Base-by-base conservation (phyloP, 2,888 invertebrate genomes). In the Julus scandinavius region DNA sequence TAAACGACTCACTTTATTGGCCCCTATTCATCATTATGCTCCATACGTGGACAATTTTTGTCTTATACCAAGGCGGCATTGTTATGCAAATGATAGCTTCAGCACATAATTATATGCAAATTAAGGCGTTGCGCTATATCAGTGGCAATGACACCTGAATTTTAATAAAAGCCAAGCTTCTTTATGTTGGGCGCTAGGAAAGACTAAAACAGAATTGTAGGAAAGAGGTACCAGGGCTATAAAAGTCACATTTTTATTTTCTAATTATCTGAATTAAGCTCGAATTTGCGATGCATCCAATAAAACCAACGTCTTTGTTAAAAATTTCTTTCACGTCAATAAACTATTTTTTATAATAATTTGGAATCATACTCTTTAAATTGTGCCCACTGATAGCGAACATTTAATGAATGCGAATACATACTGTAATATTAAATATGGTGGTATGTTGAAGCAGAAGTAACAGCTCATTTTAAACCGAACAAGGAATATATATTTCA, bases 71-170 rank as follows among this genome's bases (percentile, higher is more conserved):
- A n/a, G 45, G n/a, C 45, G 20, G 45, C 85, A 85, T 85, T 85
- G 49, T 49, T 49, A 85, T 85, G 85, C 85, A 85, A 85, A 85
- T 85, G 85, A 85, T 85, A 85, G 49, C 50, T 50, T 85, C 85
- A 45, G 50, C 85, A 85, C 85, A 85, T 85, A 85, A 85, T 85
- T 85, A 85, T 85, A 85, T 85, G 85, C 50, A 85, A 85, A 85
- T 85, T 85, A 85, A 85, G 50, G 80, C 85, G 49, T n/a, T 85
- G 85, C 50, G 85, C 85, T 50, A 85, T 85, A 45, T 85, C 45
- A 45, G 50, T 45, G 85, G 85, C 85, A 85, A 50, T 85, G 45
- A 85, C 50, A 85, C 85, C 85, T 85, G 85, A 85, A 85, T 85
- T 17, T 49, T 85, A 50, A 85, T 85, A 29, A 17, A 45, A 80